Conservation (phyloP, 2,113 vertebrate genomes). For the Alligator mississippiensis region DNA sequence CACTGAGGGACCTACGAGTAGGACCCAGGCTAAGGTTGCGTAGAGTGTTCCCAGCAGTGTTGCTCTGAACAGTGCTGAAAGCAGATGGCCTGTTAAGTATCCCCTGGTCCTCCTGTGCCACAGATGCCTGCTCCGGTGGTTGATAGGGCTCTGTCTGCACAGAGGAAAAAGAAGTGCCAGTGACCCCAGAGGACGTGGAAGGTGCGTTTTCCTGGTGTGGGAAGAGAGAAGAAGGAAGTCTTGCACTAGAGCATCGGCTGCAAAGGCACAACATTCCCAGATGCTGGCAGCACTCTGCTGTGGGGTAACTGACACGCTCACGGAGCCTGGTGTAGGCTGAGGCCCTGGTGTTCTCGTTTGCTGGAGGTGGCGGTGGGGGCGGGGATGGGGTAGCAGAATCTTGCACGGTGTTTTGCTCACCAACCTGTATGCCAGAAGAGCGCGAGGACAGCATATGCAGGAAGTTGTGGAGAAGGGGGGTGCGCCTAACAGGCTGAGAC, state of each 20-base stretch:
- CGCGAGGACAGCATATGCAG: conserved; percentile 98
- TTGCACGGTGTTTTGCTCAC: conserved; percentile 86
- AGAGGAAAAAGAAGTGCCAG: conserved; percentile 91
- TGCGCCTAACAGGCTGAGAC: conserved; percentile 95
- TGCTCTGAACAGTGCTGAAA: conserved; percentile 97
- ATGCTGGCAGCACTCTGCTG: conserved; percentile 94
- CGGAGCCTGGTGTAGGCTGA: conserved; percentile 88
- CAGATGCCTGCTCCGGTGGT: conserved; percentile 83
- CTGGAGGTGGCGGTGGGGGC: conserved; percentile 81
- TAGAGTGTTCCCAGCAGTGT: conserved; percentile 86
- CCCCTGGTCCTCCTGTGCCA: conserved; percentile 86
- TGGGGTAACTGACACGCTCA: conserved; percentile 87
- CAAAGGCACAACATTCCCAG: conserved; percentile 96
- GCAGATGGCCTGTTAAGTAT: conserved; percentile 90
- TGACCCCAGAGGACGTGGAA: conserved; percentile 80
- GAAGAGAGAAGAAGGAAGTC: conserved; percentile 84
- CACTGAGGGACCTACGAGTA: conserved; percentile 82
- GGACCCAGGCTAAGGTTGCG: conserved; percentile 88
- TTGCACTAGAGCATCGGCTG: conserved; percentile 90
- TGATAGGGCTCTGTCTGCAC: conserved; percentile 92
- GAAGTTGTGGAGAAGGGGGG: conserved; percentile 98
- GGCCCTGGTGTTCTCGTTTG: conserved; percentile 84
- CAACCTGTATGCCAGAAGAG: conserved; percentile 88
- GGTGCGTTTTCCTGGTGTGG: conserved; percentile 82
- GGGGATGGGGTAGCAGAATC: conserved; percentile 86